Evolutionary conservation across 1,140 invertebrate genomes (phyloP).

Genomic region (Oppia nitens): DNA sequence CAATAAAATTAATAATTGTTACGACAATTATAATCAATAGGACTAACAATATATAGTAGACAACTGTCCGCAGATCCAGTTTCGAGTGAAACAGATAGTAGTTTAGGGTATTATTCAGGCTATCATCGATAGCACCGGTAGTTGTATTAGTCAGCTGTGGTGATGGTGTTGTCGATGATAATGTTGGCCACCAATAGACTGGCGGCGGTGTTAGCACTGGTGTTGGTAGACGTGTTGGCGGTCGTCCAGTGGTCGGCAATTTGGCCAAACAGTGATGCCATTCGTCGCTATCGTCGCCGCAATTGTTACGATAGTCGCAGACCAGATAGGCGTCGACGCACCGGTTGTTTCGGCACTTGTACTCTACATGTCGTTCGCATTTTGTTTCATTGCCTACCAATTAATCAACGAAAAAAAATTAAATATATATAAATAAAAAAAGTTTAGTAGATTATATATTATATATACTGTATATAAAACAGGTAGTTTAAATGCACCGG

Average conservation of each 20-base stretch:
- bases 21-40: constrained; percentile 4
- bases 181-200: not conserved
- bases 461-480: too few relatives aligned
- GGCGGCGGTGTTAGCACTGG: not conserved
- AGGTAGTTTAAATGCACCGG: too few relatives aligned
- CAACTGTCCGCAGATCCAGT: not conserved
- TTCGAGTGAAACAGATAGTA: not conserved
- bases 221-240: not conserved
- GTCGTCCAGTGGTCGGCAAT: not conserved
- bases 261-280: not conserved
- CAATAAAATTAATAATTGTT: constrained; percentile 2
- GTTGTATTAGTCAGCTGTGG: not conserved
- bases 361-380: too few relatives aligned
- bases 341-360: constrained; percentile 4
- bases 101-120: not conserved
- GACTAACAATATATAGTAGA: constrained; percentile 1
- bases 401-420: too few relatives aligned
- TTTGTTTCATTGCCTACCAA: too few relatives aligned
- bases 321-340: constrained; percentile 1
- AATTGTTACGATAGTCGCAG: constrained; percentile 10
- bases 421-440: too few relatives aligned
- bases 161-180: not conserved
- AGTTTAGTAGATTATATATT: too few relatives aligned
- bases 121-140: not conserved
- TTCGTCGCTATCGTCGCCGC: constrained; percentile 5